Evolutionary conservation across 2,797 vertebrate genomes (phyloP).

Genomic region (Smutsia gigantea): DNA sequence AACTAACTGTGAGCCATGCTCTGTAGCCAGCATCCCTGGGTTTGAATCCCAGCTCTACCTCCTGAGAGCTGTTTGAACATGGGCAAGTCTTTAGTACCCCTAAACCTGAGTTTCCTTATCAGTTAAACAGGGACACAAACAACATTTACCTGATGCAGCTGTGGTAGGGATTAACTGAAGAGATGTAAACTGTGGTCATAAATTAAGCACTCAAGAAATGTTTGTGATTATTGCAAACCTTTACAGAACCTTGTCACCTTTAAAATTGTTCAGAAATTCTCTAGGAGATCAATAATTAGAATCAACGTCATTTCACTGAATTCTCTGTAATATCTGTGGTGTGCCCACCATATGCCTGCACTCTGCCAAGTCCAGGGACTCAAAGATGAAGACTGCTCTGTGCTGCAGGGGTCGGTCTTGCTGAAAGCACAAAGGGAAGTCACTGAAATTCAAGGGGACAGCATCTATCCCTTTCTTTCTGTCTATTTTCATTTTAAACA

Average conservation of each 20-base stretch:
- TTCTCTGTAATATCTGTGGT: neutral
- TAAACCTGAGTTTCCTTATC: neutral
- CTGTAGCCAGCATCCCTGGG: neutral
- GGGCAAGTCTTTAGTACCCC: neutral
- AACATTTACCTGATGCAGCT: rapidly evolving
- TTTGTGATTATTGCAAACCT: neutral
- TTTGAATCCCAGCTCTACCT: neutral
- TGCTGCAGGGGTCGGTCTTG: rapidly evolving
- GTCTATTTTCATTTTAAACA: neutral
- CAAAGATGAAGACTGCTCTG: neutral
- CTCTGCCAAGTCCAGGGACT: neutral
- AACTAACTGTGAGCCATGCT: neutral
- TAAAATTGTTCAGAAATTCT: neutral
- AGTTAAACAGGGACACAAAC: neutral
- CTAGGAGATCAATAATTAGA: neutral
- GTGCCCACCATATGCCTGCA: rapidly evolving
- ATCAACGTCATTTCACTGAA: neutral
- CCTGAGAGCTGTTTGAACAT: neutral
- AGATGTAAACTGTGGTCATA: neutral
- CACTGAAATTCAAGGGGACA: neutral
- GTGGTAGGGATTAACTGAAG: neutral
- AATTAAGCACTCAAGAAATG: neutral
- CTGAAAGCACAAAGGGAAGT: neutral
- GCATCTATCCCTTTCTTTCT: neutral
- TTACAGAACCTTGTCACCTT: neutral